Evolutionary conservation across 2,888 invertebrate genomes (phyloP).

Genomic region (Liopterus haemorrhoidalis): DNA sequence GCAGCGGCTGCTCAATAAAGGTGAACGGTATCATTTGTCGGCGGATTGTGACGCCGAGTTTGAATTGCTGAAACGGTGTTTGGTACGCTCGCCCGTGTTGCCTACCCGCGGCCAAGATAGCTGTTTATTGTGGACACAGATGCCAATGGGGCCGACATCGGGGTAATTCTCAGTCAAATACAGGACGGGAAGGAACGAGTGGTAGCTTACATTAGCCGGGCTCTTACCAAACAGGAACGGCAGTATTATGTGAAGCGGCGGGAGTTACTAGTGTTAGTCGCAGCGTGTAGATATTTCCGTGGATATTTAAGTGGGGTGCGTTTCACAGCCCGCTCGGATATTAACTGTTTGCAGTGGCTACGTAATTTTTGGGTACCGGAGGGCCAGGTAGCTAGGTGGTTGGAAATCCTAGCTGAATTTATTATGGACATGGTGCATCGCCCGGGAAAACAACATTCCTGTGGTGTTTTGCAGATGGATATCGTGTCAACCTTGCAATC

Average conservation of each 20-base stretch:
- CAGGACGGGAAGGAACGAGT: slow-evolving; percentile 7
- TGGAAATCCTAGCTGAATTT: background rate
- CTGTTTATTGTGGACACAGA: background rate
- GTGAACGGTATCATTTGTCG: slow-evolving; percentile 16
- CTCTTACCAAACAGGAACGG: slow-evolving; percentile 3
- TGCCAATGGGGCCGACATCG: slow-evolving; percentile 1
- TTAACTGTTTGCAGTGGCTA: background rate
- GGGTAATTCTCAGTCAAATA: slow-evolving; percentile 2
- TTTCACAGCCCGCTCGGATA: slow-evolving; percentile 2
- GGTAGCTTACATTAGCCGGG: slow-evolving; percentile 1
- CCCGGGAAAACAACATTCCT: background rate
- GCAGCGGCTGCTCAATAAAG: slow-evolving; percentile 26
- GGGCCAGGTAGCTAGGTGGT: slow-evolving; percentile 3
- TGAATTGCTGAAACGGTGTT: slow-evolving; percentile 8
- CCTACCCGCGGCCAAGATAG: no score
- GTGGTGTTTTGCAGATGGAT: slow-evolving; percentile 5
- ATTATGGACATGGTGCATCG: background rate
- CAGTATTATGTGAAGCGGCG: background rate
- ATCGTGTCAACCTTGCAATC: slow-evolving; percentile 6
- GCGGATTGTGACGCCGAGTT: slow-evolving; percentile 27
- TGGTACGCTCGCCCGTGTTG: slow-evolving; percentile 19
- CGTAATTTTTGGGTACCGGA: slow-evolving; percentile 2
- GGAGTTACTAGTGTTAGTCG: slow-evolving; percentile 5
- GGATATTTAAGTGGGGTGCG: background rate
- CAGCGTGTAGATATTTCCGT: slow-evolving; percentile 2